Evolutionary conservation across 2,888 invertebrate genomes (phyloP), one percentile per base, ranked within the genome.

Genomic region (Eristalis intricaria): DNA sequence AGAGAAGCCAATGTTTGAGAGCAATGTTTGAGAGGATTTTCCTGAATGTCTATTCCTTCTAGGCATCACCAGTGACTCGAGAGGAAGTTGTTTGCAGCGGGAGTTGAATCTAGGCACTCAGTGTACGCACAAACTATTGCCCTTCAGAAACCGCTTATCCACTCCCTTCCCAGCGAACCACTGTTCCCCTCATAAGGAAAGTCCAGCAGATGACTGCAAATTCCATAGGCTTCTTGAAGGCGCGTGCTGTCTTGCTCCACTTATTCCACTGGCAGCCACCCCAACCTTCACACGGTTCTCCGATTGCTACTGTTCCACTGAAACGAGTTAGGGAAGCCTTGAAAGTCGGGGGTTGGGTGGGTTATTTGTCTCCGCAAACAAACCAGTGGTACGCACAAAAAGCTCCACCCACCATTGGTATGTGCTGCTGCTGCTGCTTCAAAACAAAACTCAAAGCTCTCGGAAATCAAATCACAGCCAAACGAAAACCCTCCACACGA

Each of bases 391-490:
- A 40, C 32, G 19, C n/a, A 19, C 50, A 7, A 19, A 43, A 43
- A 43, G n/a, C 22, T 76, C 50, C 19, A 11, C 13, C 32, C 32
- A 70, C 83, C 70, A 63, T 65, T 71, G 58, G n/a, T 26, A 56
- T 64, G 32, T 22, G 23, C 38, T 38, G 4, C 29, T 19, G 38
- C 79, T 60, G 29, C 61, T 40, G 73, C 66, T 63, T 32, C 66
- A 43, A 73, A 83, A 79, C 68, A 83, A 87, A 87, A 83, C 87
- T 84, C 40, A 35, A 23, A 32, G 76, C 87, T 87, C 84, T 76
- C 78, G 87, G 79, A 87, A 87, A 87, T 87, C 71, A 71, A 83
- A 87, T 87, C 83, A 71, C 58, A 68, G 61, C 13, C 74, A 66
- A 61, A 70, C 32, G 22, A 86, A 75, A 66, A 32, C 73, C 74